Base-by-base conservation (phyloP, 2,113 vertebrate species). In the Odontophorus gujanensis region DNA sequence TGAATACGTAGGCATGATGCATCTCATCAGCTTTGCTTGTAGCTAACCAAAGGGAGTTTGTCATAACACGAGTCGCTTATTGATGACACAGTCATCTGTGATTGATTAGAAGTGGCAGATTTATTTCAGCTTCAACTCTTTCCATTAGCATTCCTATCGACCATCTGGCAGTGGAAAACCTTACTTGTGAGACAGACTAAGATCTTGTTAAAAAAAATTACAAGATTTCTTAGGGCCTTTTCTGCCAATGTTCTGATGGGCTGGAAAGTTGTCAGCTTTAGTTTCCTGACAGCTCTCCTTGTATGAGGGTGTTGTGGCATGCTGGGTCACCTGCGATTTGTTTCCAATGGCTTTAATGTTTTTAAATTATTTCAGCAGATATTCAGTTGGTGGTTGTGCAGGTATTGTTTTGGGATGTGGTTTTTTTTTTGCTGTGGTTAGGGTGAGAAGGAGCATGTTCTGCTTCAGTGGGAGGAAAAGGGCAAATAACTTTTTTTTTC, bases 91-190 rank as follows among this genome's bases (percentile, higher is more conserved):
- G 89, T 96, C 93, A 87, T 80, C 91, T 93, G 84, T 96, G 97
- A 97, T 97, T 96, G 97, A 98, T 97, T 97, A 95, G 65, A 97
- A 96, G 93, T 97, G 97, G 95, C 97, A 97, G 96, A 93, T 98
- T 97, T 97, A 97, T 97, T 97, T 97, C 81, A 80, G 95, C 94
- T 92, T 97, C 95, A 97, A 72, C 93, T 97, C 93, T 93, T 97
- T 97, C 96, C 95, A 96, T 97, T 97, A 97, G 81, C 92, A 91
- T 94, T 96, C 80, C 90, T 96, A 97, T 97, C 72, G 89, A 96
- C 97, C 95, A 96, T 97, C 96, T 97, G 97, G 96, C 96, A 88
- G 76, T 88, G 76, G 91, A 93, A 97, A 95, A 87, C 85, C 81
- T 94, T 83, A 82, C 89, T 96, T 90, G 80, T 80, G 90, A 95